Evolutionary conservation across 2,888 invertebrate species (phyloP).

Genomic region (Aporophyla lueneburgensis): DNA sequence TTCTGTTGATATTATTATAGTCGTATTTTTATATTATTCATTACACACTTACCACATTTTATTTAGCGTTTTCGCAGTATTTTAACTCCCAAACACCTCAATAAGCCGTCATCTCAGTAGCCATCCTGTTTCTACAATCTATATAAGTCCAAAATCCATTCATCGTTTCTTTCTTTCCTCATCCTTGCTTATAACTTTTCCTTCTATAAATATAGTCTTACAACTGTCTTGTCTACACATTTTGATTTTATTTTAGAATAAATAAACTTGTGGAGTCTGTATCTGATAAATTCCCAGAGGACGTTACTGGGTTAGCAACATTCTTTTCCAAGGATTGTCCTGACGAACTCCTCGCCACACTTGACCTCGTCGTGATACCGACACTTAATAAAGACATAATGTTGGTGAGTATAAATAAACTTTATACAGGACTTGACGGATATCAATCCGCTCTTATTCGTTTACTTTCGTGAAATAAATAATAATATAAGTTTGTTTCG

Average conservation of each 20-base stretch:
- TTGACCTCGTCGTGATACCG: conserved; percentile 37
- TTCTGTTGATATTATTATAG: no score
- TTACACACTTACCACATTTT: background rate
- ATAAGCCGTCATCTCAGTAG: background rate
- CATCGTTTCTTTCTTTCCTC: no score
- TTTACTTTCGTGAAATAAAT: no score
- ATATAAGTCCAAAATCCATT: background rate
- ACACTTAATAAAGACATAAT: conserved; percentile 33
- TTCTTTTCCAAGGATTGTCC: conserved; percentile 6
- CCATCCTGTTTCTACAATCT: background rate
- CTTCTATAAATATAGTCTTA: background rate
- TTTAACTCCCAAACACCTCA: background rate
- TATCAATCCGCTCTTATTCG: no score
- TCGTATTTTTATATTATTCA: no score
- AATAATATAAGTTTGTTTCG: no score
- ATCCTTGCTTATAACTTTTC: no score
- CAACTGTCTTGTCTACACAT: no score
- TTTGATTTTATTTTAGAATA: conserved; percentile 24
- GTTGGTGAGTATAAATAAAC: conserved; percentile 35
- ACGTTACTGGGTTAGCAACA: conserved; percentile 19
- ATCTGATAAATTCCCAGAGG: conserved; percentile 18
- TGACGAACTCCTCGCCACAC: conserved; percentile 45
- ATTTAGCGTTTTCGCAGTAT: background rate
- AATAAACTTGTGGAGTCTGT: conserved; percentile 22
- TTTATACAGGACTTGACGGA: no score